phyloP scores from a whole-genome alignment of 2,888 invertebrate genomes.

The Kuschelorhynchus macadamiae region DNA sequence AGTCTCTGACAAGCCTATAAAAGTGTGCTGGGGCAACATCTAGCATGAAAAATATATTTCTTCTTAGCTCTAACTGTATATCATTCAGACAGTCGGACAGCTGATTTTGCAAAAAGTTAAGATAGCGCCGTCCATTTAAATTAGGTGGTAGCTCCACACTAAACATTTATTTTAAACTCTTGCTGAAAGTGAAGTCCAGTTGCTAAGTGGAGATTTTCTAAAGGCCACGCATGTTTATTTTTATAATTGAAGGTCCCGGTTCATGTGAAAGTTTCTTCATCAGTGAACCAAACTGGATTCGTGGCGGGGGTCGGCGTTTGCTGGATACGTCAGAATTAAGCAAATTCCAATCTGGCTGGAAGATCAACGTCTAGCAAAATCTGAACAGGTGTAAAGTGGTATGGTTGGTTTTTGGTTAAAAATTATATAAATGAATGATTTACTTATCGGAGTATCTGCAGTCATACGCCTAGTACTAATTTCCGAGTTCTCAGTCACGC shows the following conservation, averaged over 20 bases:
- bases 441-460: background rate
- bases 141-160: too few species aligned
- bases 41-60: too few species aligned
- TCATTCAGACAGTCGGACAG: too few species aligned
- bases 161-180: conserved; percentile 3
- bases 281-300: background rate
- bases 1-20: too few species aligned
- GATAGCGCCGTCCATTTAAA: too few species aligned
- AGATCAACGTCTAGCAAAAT: conserved; percentile 8
- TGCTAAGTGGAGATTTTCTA: background rate
- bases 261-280: conserved; percentile 12
- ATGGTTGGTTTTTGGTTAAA: conserved; percentile 18
- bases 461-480: conserved; percentile 13
- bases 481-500: conserved; percentile 12
- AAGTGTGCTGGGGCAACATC: too few species aligned
- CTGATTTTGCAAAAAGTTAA: too few species aligned
- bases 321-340: conserved; percentile 3
- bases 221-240: conserved; percentile 23
- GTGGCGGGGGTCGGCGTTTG: conserved; percentile 1
- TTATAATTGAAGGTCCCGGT: conserved; percentile 4
- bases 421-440: conserved; percentile 1
- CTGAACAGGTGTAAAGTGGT: conserved; percentile 22
- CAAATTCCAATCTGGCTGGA: conserved; percentile 14
- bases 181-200: conserved; percentile 2
- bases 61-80: too few species aligned